These are phyloP conservation scores for Agrilus planipennis DNA, from an alignment of 1,140 invertebrate genomes.

Conservation along the genomic window DNA sequence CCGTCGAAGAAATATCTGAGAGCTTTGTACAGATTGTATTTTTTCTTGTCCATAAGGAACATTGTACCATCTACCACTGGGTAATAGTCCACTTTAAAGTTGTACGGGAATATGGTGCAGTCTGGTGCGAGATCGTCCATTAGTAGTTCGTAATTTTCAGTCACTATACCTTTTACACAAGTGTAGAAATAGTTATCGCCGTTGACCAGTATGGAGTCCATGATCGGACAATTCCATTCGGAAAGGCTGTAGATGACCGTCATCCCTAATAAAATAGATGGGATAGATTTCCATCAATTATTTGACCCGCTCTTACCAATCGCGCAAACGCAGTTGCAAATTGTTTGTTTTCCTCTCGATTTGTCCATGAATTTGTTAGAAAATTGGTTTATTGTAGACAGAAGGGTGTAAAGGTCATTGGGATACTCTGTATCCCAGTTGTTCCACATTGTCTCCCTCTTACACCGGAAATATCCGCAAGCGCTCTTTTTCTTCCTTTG, in stretches of 20 bases:
- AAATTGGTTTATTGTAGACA: conserved; percentile 43
- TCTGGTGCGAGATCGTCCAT: conserved; percentile 38
- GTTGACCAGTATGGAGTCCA: conserved; percentile 45
- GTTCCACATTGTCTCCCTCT: conserved; percentile 33
- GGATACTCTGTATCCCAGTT: conserved; percentile 49
- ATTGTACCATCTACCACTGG: conserved; percentile 43
- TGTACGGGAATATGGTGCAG: conserved; percentile 39
- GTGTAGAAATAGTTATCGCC: conserved; percentile 41
- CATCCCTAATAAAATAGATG: no score
- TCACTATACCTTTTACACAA: conserved; percentile 35
- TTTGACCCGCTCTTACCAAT: no score
- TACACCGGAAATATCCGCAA: conserved; percentile 12
- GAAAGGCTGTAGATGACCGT: conserved; percentile 41
- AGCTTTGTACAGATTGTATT: conserved; percentile 48
- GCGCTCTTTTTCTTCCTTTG: conserved; percentile 16
- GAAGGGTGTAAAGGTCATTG: conserved; percentile 45
- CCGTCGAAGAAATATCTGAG: conserved; percentile 44
- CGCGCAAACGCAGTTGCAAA: conserved; percentile 41
- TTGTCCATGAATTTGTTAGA: conserved; percentile 32
- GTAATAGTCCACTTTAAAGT: conserved; percentile 42
- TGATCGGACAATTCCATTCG: conserved; percentile 44
- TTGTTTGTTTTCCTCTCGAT: conserved; percentile 40
- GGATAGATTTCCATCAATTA: no score
- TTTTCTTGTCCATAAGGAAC: conserved; percentile 40
- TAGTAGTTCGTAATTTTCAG: conserved; percentile 40